These are phyloP conservation scores for Arenicola marina DNA, from an alignment of 2,888 invertebrate species.

Conservation along the genomic window DNA sequence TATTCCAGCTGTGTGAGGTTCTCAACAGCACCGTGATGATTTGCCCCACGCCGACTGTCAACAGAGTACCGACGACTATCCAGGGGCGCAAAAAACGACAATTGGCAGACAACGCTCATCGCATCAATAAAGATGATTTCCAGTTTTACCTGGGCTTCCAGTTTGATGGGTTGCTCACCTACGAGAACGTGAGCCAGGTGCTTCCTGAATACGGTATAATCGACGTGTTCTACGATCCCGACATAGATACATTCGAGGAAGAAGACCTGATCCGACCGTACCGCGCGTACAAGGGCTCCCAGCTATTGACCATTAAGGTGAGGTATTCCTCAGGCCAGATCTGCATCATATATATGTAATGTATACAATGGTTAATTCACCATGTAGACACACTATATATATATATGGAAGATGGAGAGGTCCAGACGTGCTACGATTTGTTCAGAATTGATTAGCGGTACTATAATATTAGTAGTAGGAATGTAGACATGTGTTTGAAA, in stretches of 20 bases:
- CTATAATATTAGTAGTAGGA: no score
- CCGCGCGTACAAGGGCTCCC: background rate
- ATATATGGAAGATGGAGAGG: no score
- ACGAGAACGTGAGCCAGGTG: background rate
- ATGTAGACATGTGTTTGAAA: no score
- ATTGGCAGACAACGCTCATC: background rate
- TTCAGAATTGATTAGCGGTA: no score
- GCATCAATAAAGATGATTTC: background rate
- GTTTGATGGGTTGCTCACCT: background rate
- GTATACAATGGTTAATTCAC: no score
- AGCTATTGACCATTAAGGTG: background rate
- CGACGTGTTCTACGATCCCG: background rate
- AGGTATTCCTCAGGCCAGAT: no score
- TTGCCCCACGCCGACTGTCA: background rate
- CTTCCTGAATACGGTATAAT: slow-evolving; percentile 2
- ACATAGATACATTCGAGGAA: background rate
- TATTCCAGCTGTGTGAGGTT: background rate
- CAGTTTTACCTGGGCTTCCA: slow-evolving; percentile 6
- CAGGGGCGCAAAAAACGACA: background rate
- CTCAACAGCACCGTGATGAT: slow-evolving; percentile 2
- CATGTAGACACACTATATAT: no score
- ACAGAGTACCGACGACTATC: background rate
- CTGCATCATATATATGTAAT: no score
- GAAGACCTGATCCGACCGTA: background rate
- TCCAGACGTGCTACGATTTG: no score